Base-by-base conservation (phyloP, 2,797 vertebrate genomes). In the Phrynocephalus forsythii region DNA sequence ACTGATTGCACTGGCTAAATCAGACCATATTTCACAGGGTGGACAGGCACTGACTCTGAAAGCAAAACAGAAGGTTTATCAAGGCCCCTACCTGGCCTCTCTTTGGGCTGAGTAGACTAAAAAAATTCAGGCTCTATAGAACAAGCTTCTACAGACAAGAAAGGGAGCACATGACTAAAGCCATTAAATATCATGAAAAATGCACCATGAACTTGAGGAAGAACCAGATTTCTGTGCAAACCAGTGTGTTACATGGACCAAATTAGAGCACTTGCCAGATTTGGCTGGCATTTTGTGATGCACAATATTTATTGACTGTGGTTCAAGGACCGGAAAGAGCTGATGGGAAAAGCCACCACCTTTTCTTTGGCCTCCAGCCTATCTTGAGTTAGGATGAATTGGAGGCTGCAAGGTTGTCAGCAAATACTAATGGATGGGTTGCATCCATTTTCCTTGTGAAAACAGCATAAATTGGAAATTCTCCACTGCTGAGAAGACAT, bases 391-490 rank as follows among this genome's bases (percentile, higher is more conserved):
- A 48, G 83, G 60, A 89, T 89, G 92, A 93, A 79, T n/a, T 82
- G 91, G 90, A 89, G 91, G 86, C 79, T 56, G 67, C 90, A 75
- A 33, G 90, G 95, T 94, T 94, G 83, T 93, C 81, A 92, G 89
- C 78, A 94, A 93, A 95, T 94, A 94, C 93, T 94, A 94, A 95
- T 91, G 76, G 69, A 82, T 30, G 30, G 79, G 83, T 66, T 90
- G 89, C 92, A 90, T 95, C 88, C 73, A 85, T 95, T 91, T 91
- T 92, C 87, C 93, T 94, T 94, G 92, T 92, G 94, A 96, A 96
- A 94, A 95, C 87, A 91, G 92, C 92, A 93, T 95, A 95, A 94
- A 95, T 94, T 93, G 95, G 93, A 95, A 95, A 96, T 94, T 92
- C 93, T 95, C 93, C 86, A 93, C 87, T 0, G 15, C 92, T 94